These are phyloP conservation scores for Eufriesea mexicana DNA, from an alignment of 1,140 invertebrate genomes.

Conservation along the genomic window DNA sequence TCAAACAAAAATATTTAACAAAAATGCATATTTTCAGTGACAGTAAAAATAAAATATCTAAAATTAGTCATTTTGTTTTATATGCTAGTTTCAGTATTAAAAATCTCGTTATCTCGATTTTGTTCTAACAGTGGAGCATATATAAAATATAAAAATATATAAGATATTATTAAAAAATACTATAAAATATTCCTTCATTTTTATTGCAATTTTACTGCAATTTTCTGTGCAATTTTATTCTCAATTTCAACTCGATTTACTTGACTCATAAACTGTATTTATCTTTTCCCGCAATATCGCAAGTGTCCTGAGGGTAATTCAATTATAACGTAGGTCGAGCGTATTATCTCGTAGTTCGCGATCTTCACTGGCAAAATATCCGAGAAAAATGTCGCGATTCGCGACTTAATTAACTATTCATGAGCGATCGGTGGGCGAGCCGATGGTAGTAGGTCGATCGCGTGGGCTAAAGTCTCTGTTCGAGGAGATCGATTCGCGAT, in stretches of 20 bases:
- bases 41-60: too few species aligned
- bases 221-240: background rate
- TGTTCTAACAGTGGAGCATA: too few species aligned
- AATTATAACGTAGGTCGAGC: constrained; percentile 4
- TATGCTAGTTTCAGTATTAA: too few species aligned
- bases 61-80: too few species aligned
- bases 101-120: too few species aligned
- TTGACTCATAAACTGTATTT: background rate
- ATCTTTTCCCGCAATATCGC: background rate
- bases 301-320: constrained; percentile 8
- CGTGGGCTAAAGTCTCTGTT: constrained; percentile 73
- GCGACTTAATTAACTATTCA: constrained; percentile 75
- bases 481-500: constrained; percentile 71
- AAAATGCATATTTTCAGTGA: too few species aligned
- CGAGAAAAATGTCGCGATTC: constrained; percentile 71
- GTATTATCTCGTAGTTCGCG: background rate
- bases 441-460: constrained; percentile 73
- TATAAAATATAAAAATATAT: too few species aligned
- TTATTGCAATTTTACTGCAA: too few species aligned
- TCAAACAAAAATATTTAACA: too few species aligned
- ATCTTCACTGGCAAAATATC: constrained; percentile 26
- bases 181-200: background rate
- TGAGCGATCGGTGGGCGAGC: constrained; percentile 69
- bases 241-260: background rate
- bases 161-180: too few species aligned